Evolutionary conservation across 2,797 vertebrate species (phyloP), one percentile per base, ranked within the genome.

Genomic region (Tangara arthus): DNA sequence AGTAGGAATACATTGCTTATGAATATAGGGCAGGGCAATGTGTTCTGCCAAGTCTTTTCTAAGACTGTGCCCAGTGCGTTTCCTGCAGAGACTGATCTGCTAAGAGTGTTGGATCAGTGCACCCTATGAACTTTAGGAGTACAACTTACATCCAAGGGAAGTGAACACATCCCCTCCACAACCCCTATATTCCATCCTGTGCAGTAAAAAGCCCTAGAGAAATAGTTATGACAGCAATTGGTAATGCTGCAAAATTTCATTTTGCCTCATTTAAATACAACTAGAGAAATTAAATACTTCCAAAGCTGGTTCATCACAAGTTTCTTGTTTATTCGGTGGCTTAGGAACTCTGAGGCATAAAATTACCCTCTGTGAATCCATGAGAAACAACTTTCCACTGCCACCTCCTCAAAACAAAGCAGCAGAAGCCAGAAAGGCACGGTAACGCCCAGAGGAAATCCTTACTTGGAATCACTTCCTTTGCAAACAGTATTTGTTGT

Each of bases 401-500:
- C 46, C 28, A 10, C 30, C 79, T 83, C 53, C 57, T 77, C 78
- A 53, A 37, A 80, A 70, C 11, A 79, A 70, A 82, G 53, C 15
- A 73, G 46, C 20, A 95, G 63, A 80, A 95, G 77, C 52, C 30
- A 79, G 52, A 72, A 18, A 41, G 34, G 18, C 44, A 44, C 0
- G 11, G 52, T 35, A 56, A 64, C 41, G 82, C 13, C 57, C 79
- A 71, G 47, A 88, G 82, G 65, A 92, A 92, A 94, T 70, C 72
- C 56, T 35, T 44, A 47, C 44, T 60, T 83, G 27, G 68, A 94
- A 52, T 50, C 72, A 78, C 57, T 96, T 95, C 82, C 84, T 56
- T 90, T 76, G 21, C 77, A 90, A 37, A 47, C 1, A 52, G 16
- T 12, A 53, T 65, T 91, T 91, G 27, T 64, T 88, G 80, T 80